Percentiles rank a stretch among this genome's conserved stretches.
Conservation (phyloP, 1,140 invertebrate species). For the Aphidius gifuensis region DNA sequence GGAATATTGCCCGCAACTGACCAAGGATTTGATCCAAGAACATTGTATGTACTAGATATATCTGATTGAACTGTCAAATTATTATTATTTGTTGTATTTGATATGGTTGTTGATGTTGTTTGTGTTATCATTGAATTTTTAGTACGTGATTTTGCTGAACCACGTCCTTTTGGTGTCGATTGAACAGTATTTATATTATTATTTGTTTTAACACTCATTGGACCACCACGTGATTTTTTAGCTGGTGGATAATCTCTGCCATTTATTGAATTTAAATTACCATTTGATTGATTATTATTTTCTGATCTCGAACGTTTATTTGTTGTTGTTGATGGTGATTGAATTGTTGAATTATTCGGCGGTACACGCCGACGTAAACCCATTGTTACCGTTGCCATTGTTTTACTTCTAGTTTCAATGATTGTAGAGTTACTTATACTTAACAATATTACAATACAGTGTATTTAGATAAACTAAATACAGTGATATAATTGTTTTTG, state of each 20-base stretch:
- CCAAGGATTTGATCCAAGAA: constrained; percentile 39
- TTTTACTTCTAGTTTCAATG: constrained; percentile 9
- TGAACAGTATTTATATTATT: not conserved
- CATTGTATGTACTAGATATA: constrained; percentile 22
- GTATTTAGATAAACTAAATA: not conserved
- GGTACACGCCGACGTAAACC: constrained; percentile 51
- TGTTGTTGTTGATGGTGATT: constrained; percentile 33
- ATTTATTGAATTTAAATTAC: constrained; percentile 49
- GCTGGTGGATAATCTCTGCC: constrained; percentile 38
- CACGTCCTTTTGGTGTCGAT: constrained; percentile 5
- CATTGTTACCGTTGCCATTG: constrained; percentile 52
- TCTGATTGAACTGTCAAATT: constrained; percentile 14
- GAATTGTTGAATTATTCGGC: constrained; percentile 41
- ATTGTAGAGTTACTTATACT: no score
- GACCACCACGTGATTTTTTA: constrained; percentile 45
- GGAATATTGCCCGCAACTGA: constrained; percentile 40
- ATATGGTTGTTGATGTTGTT: constrained; percentile 20
- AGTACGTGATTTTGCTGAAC: constrained; percentile 18
- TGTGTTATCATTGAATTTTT: constrained; percentile 16
- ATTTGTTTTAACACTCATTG: constrained; percentile 5
- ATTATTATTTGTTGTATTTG: constrained; percentile 18
- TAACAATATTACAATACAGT: not conserved
- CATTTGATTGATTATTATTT: constrained; percentile 53
- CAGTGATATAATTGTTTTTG: not conserved
- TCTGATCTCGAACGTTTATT: constrained; percentile 50